Conservation (phyloP, 2,113 vertebrate species). For the Cyphomyrus plagiostoma region DNA sequence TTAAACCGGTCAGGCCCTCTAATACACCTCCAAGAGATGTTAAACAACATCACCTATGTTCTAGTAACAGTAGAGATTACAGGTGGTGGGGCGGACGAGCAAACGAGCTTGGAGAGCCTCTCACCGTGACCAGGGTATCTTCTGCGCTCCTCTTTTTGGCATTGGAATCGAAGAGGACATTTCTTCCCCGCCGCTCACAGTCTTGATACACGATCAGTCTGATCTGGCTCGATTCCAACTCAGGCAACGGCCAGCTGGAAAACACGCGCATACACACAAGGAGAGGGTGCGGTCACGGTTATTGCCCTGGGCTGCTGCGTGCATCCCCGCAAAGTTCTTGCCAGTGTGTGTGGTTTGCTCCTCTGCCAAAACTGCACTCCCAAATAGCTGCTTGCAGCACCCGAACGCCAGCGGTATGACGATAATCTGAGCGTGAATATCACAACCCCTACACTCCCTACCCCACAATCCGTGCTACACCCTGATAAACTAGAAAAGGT, state of each 20-base stretch:
- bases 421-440: not conserved
- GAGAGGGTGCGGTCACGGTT: not conserved
- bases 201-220: constrained; percentile 96
- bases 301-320: not conserved
- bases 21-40: constrained; percentile 16
- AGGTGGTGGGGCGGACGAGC: not conserved
- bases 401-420: constrained; percentile 12
- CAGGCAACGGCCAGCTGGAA: constrained; percentile 84
- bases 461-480: not conserved
- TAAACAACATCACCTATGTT: constrained; percentile 26
- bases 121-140: constrained; percentile 79
- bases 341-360: not conserved
- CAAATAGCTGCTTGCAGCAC: not conserved
- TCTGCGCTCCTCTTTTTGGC: constrained; percentile 80
- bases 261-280: constrained; percentile 4
- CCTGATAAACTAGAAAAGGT: not conserved
- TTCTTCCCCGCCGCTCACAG: constrained; percentile 89
- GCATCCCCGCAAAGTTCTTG: not conserved
- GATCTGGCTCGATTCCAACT: constrained; percentile 93
- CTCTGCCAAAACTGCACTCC: not conserved
- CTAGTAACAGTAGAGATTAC: not conserved
- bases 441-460: constrained; percentile 26
- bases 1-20: constrained; percentile 45
- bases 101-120: constrained; percentile 34
- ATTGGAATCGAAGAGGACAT: constrained; percentile 94